Conservation (phyloP, 2,888 invertebrate genomes). For the Beris morrisii region DNA sequence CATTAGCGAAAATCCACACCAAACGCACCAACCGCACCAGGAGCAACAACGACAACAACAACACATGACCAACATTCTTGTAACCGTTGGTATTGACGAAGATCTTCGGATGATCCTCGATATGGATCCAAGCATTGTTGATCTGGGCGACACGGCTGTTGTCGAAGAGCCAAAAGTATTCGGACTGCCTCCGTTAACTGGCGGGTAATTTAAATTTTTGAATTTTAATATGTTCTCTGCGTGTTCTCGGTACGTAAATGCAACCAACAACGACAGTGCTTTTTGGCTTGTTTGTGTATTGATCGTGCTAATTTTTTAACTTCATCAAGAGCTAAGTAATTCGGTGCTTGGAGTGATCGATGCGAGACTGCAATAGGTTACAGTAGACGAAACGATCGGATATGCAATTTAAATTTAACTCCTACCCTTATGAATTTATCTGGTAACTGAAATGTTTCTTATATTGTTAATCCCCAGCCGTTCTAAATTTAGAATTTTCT, state of each 20-base stretch:
- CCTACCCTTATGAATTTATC: no score
- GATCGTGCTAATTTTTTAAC: background rate
- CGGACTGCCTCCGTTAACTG: slow-evolving; percentile 52
- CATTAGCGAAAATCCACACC: slow-evolving; percentile 9
- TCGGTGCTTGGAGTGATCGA: no score
- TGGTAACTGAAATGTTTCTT: no score
- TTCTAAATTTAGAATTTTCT: no score
- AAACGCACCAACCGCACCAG: slow-evolving; percentile 13
- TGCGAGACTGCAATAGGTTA: no score
- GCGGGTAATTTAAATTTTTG: slow-evolving; percentile 48
- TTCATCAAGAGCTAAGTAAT: background rate
- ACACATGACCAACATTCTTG: slow-evolving; percentile 52
- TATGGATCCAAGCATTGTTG: slow-evolving; percentile 65
- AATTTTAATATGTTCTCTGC: no score
- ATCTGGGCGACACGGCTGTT: slow-evolving; percentile 51
- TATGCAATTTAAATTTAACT: no score
- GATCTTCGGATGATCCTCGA: slow-evolving; percentile 64
- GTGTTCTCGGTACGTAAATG: no score
- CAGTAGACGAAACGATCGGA: no score
- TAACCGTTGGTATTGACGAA: slow-evolving; percentile 63
- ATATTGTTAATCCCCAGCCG: slow-evolving; percentile 5
- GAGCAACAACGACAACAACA: slow-evolving; percentile 11
- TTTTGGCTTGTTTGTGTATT: background rate
- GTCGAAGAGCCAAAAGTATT: slow-evolving; percentile 43
- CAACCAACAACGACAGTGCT: no score